Conservation (phyloP, 2,888 invertebrate species). For the Euzophera pinguis region DNA sequence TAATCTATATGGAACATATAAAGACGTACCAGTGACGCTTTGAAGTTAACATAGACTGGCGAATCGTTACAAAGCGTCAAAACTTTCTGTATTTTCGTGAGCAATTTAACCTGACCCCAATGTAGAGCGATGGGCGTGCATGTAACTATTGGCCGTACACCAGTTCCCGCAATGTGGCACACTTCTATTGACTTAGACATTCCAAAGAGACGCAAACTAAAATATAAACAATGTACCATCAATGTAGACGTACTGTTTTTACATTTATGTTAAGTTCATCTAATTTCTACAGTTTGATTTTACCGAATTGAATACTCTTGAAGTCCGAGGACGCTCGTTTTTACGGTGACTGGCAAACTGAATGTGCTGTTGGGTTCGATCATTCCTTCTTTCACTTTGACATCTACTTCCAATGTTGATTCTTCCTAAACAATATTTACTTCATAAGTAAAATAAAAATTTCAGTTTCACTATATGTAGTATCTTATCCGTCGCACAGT, state of each 20-base stretch:
- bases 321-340: conserved; percentile 61
- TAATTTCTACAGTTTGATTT: conserved; percentile 1
- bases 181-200: conserved; percentile 54
- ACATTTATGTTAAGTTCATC: too few species aligned
- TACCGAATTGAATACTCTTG: conserved; percentile 62
- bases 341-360: conserved; percentile 62
- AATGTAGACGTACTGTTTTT: too few species aligned
- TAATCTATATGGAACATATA: neutral
- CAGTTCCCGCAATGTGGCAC: conserved; percentile 75
- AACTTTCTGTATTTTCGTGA: conserved; percentile 67
- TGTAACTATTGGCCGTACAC: conserved; percentile 84
- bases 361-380: conserved; percentile 66
- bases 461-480: too few species aligned
- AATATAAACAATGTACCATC: neutral
- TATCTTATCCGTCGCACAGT: too few species aligned
- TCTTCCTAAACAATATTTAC: conserved; percentile 25
- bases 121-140: conserved; percentile 79
- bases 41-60: conserved; percentile 82
- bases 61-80: conserved; percentile 84
- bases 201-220: conserved; percentile 61
- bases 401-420: conserved; percentile 44
- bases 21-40: conserved; percentile 65
- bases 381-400: conserved; percentile 53
- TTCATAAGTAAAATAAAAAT: neutral
- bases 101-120: conserved; percentile 82